These are phyloP conservation scores for Dynastes tityus DNA, from an alignment of 2,888 invertebrate genomes.

Conservation along the genomic window DNA sequence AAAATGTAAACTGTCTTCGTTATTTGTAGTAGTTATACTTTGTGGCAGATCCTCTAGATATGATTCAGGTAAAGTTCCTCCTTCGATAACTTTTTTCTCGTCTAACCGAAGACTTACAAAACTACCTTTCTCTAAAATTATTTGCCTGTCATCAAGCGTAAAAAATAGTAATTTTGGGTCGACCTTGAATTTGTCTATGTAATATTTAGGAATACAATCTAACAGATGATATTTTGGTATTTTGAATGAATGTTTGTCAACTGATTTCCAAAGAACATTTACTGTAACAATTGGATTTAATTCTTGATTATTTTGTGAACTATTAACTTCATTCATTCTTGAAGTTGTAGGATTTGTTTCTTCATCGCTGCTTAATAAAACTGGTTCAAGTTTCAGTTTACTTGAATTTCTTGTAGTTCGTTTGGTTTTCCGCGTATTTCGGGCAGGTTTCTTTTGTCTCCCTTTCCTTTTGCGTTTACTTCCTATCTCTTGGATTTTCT, in stretches of 20 bases:
- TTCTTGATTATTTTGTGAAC: constrained; percentile 5
- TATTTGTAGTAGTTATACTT: not conserved
- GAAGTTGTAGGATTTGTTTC: constrained; percentile 17
- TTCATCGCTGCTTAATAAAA: constrained; percentile 32
- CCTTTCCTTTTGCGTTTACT: constrained; percentile 12
- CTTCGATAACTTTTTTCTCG: constrained; percentile 43
- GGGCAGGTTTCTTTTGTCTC: not conserved
- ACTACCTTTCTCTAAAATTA: constrained; percentile 43
- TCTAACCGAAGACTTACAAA: constrained; percentile 47
- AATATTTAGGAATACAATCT: constrained; percentile 41
- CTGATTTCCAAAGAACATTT: constrained; percentile 48
- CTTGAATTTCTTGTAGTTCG: not conserved
- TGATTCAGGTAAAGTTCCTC: constrained; percentile 47
- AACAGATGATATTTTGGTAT: constrained; percentile 48
- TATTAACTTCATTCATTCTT: not conserved
- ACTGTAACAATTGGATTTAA: constrained; percentile 48
- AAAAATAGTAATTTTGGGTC: constrained; percentile 48
- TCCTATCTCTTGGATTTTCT: constrained; percentile 18
- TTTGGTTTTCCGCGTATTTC: not conserved
- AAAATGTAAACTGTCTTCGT: constrained; percentile 31
- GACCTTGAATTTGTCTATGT: constrained; percentile 37
- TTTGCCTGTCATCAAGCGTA: constrained; percentile 45
- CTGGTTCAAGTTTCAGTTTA: not conserved
- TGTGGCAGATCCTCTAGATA: constrained; percentile 17
- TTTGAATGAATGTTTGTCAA: constrained; percentile 44